These are phyloP conservation scores for Protodeltote pygarga DNA, from an alignment of 2,888 invertebrate species.

Conservation along the genomic window DNA sequence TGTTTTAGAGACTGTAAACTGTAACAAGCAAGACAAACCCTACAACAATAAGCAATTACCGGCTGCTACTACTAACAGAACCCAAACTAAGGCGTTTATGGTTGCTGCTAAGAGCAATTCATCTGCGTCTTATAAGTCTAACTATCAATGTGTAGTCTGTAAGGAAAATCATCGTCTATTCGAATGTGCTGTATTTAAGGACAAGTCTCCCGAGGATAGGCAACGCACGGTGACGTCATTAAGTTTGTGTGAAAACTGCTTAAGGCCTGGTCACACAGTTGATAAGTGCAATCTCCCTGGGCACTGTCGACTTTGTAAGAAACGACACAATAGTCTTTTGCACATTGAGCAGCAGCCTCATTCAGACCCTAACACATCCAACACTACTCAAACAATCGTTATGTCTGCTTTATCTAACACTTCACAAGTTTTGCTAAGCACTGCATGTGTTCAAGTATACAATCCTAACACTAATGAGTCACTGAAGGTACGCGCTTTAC, in stretches of 20 bases:
- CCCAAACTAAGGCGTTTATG: not conserved
- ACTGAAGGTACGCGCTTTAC: not conserved
- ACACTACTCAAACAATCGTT: not conserved
- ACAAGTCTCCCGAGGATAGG: not conserved
- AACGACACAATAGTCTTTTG: not conserved
- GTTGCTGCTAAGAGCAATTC: no score
- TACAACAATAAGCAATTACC: no score
- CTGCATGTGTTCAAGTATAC: not conserved
- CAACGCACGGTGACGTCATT: not conserved
- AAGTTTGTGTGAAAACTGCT: conserved; percentile 1
- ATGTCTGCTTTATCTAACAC: not conserved
- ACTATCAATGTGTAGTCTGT: no score
- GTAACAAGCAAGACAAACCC: not conserved
- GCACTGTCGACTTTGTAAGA: not conserved
- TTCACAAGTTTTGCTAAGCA: not conserved
- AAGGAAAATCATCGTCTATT: conserved; percentile 1
- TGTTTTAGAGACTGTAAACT: not conserved
- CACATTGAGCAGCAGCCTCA: no score
- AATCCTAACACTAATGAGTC: conserved; percentile 5
- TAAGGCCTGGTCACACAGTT: not conserved
- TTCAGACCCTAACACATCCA: not conserved
- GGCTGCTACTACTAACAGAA: not conserved
- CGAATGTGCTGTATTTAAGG: not conserved
- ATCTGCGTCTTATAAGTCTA: no score
- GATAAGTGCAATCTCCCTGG: not conserved